These are phyloP conservation scores for Cyprinodon brontotheroides DNA, from an alignment of 2,113 vertebrate species.

Conservation along the genomic window DNA sequence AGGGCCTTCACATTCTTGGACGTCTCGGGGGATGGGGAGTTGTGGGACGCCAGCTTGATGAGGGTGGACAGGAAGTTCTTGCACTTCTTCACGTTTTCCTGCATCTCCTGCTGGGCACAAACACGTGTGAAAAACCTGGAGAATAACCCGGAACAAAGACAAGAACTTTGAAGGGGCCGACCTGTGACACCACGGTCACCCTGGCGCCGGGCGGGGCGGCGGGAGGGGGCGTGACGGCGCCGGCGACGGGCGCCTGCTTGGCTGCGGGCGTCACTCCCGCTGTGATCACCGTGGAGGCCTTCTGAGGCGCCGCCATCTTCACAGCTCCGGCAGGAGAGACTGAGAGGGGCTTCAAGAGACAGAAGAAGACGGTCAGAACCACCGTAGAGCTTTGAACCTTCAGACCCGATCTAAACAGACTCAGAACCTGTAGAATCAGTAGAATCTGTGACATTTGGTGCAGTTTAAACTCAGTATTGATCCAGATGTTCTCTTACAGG, in stretches of 20 bases:
- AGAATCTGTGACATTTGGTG: too few species aligned
- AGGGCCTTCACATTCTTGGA: slow-evolving; percentile 88
- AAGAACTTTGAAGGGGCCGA: slow-evolving; percentile 4
- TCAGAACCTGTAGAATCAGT: too few species aligned
- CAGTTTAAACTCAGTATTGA: too few species aligned
- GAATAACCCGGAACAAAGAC: not conserved
- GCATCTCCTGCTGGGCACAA: slow-evolving; percentile 81
- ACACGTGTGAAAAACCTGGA: not conserved
- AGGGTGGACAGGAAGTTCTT: slow-evolving; percentile 89
- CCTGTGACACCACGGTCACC: slow-evolving; percentile 81
- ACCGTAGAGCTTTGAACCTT: too few species aligned
- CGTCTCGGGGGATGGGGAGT: slow-evolving; percentile 85
- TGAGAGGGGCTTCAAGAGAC: slow-evolving; percentile 66
- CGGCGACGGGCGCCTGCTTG: slow-evolving; percentile 43
- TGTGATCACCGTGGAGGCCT: slow-evolving; percentile 67
- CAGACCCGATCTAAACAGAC: too few species aligned
- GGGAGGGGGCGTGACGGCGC: slow-evolving; percentile 19
- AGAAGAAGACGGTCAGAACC: not conserved
- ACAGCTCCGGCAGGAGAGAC: slow-evolving; percentile 69
- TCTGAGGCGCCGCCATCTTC: slow-evolving; percentile 72
- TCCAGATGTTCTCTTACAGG: too few species aligned
- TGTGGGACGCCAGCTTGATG: slow-evolving; percentile 89
- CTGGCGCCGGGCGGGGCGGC: slow-evolving; percentile 47
- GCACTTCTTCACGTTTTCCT: slow-evolving; percentile 91
- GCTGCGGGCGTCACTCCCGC: slow-evolving; percentile 39